Evolutionary conservation across 2,888 invertebrate species (phyloP), one percentile per base, ranked within the genome.

Genomic region (Sinotaia quadrata): DNA sequence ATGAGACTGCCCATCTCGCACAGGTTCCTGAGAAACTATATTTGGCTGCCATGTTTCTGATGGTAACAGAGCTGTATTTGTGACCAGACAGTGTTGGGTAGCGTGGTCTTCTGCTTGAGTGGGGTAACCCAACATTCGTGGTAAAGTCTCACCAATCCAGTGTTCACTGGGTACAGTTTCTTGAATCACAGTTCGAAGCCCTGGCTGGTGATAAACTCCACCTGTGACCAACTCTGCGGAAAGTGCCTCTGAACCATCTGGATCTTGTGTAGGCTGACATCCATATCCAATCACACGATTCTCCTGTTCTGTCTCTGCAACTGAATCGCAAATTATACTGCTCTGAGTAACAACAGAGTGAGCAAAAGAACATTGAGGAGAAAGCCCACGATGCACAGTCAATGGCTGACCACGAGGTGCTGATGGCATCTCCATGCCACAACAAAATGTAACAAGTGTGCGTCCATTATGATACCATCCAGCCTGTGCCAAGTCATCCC

Each of bases 391-490:
- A n/a, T 62, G 62, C n/a, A 62, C 52, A 49, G 24, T 33, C 18
- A 24, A 54, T 29, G 63, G 63, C 34, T 41, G 37, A 2, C 63
- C 54, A 29, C 18, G 21, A 12, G 63, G 54, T 15, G 27, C n/a
- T 7, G 5, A 8, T 21, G 63, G 63, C 52, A 63, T 54, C 41
- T 54, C 41, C 54, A 63, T 31, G 4, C 54, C 63, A 63, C 63
- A 63, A 21, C 63, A 63, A 31, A 63, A 63, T 12, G 63, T 63
- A 2, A 27, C 24, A 5, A 63, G 37, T 41, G 52, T 29, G 8
- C 52, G 31, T 12, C 54, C 12, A 18, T 54, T 63, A 41, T 54
- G 54, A 18, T 36, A 63, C 63, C 63, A 63, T 8, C 63, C 63
- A n/a, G 36, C 63, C 3, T 29, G 63, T 21, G 54, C 63, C n/a